These are phyloP conservation scores for Lasiurus cinereus DNA, from an alignment of 2,113 vertebrate species.

Conservation along the genomic window DNA sequence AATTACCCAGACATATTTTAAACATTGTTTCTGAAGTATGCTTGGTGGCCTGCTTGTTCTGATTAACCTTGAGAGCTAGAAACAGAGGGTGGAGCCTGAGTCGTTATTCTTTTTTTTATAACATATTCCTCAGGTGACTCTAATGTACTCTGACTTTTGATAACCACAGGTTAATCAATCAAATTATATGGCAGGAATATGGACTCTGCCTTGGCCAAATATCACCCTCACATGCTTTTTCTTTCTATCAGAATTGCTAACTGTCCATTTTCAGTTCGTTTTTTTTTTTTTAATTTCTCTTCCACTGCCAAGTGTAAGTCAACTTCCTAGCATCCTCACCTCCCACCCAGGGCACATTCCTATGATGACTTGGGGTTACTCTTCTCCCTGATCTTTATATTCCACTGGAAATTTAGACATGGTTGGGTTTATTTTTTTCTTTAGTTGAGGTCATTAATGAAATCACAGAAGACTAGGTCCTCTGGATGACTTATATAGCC, in stretches of 20 bases:
- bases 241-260: neutral
- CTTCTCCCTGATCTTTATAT: neutral
- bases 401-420: neutral
- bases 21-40: neutral
- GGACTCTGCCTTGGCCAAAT: neutral
- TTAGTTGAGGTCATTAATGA: neutral
- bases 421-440: neutral
- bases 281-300: neutral
- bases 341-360: neutral
- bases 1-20: neutral
- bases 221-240: neutral
- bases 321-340: neutral
- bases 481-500: neutral
- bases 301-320: neutral
- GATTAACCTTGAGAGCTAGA: slow-evolving; percentile 1
- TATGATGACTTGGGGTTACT: neutral
- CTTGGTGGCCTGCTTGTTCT: neutral
- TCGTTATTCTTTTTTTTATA: neutral
- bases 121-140: neutral
- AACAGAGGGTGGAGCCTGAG: neutral
- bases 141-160: slow-evolving; percentile 8
- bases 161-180: neutral
- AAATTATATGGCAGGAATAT: neutral
- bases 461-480: neutral
- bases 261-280: neutral